Evolutionary conservation across 2,888 invertebrate species (phyloP).

Genomic region (Lasioglossum calceatum): DNA sequence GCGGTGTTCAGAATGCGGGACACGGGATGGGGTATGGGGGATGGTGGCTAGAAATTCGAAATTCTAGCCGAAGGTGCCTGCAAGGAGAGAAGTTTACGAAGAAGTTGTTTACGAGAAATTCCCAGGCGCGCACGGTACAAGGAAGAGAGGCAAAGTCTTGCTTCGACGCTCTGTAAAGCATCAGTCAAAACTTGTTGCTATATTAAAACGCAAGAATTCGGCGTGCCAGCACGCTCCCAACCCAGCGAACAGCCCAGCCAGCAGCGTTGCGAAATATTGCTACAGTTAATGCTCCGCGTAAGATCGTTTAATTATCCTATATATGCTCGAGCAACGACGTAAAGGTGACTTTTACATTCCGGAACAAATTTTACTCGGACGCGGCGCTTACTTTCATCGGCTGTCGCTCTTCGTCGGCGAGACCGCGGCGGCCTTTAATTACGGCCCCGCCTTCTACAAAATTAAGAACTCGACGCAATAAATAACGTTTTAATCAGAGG

Average conservation of each 20-base stretch:
- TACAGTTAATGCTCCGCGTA: constrained; percentile 23
- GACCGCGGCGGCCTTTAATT: constrained; percentile 70
- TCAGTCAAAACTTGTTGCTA: constrained; percentile 74
- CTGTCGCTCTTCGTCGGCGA: constrained; percentile 30
- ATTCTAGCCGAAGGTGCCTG: constrained; percentile 74
- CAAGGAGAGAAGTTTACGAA: constrained; percentile 74
- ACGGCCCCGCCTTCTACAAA: constrained; percentile 67
- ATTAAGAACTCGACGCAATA: constrained; percentile 80
- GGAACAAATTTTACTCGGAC: constrained; percentile 40
- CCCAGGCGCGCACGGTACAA: constrained; percentile 55
- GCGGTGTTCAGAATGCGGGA: constrained; percentile 33
- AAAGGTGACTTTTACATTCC: constrained; percentile 38
- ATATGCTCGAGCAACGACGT: not conserved
- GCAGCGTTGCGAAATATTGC: constrained; percentile 43
- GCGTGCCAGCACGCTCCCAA: not conserved
- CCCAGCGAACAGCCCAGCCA: not conserved
- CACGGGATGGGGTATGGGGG: constrained; percentile 33
- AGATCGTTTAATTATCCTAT: constrained; percentile 54
- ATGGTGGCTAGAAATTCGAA: constrained; percentile 71
- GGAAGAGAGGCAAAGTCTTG: constrained; percentile 59
- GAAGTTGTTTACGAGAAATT: constrained; percentile 76
- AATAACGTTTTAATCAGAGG: constrained; percentile 80
- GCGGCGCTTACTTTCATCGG: constrained; percentile 32
- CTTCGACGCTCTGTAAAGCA: constrained; percentile 72
- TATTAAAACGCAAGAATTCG: constrained; percentile 70